These are phyloP conservation scores for Austrolebias charrua DNA, from an alignment of 2,797 vertebrate species.

Conservation along the genomic window DNA sequence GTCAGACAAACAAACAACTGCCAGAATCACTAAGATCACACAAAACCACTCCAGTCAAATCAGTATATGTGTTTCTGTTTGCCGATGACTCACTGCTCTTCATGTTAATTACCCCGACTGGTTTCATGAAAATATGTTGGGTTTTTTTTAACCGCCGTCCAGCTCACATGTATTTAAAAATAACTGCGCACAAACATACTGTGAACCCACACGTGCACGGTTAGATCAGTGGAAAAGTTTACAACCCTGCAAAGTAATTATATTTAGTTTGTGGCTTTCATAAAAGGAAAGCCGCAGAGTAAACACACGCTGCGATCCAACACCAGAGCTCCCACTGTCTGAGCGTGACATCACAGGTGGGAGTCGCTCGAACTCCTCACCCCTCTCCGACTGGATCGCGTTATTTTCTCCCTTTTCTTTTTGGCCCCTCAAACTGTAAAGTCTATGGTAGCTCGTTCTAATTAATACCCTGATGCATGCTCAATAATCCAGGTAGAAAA, in stretches of 20 bases:
- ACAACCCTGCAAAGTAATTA: slow-evolving; percentile 57
- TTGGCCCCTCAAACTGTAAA: slow-evolving; percentile 22
- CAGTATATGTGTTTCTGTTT: slow-evolving; percentile 21
- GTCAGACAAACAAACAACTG: slow-evolving; percentile 4
- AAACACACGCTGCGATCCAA: slow-evolving; percentile 58
- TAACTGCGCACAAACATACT: slow-evolving; percentile 22
- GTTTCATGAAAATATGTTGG: slow-evolving; percentile 29
- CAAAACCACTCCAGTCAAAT: slow-evolving; percentile 24
- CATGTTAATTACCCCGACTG: slow-evolving; percentile 23
- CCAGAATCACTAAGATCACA: slow-evolving; percentile 32
- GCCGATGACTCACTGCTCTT: slow-evolving; percentile 13
- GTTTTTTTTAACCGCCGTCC: slow-evolving; percentile 26
- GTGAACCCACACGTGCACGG: slow-evolving; percentile 28
- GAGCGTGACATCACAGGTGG: slow-evolving; percentile 62
- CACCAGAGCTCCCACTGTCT: slow-evolving; percentile 51
- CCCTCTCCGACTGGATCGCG: slow-evolving; percentile 62
- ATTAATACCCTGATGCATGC: too few species aligned
- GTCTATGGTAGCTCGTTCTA: slow-evolving; percentile 65
- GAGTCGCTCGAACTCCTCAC: slow-evolving; percentile 69
- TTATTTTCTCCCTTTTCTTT: slow-evolving; percentile 40
- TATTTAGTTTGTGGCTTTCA: slow-evolving; percentile 61
- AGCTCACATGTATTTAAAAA: slow-evolving; percentile 48
- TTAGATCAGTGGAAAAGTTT: slow-evolving; percentile 61
- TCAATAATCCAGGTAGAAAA: too few species aligned
- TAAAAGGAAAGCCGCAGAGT: slow-evolving; percentile 61